Percentiles rank a stretch among this genome's conserved stretches.
Evolutionary conservation across 2,888 invertebrate species (phyloP).

Genomic region (Microplitis deprimator): DNA sequence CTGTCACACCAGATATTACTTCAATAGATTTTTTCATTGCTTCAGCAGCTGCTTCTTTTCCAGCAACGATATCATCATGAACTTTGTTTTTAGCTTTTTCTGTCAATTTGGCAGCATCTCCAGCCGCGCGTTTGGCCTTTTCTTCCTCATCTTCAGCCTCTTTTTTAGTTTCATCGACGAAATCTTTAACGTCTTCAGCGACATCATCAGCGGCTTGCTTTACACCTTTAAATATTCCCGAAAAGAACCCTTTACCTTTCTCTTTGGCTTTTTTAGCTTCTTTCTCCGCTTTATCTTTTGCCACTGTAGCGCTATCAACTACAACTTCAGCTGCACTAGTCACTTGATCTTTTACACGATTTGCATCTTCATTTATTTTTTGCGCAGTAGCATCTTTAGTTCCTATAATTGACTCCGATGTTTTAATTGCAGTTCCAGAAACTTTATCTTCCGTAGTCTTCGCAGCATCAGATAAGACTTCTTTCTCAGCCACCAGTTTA

Average conservation of each 20-base stretch:
- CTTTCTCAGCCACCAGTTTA: neutral
- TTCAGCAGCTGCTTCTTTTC: neutral
- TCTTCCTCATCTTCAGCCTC: slow-evolving; percentile 37
- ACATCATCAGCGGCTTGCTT: slow-evolving; percentile 48
- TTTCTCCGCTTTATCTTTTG: slow-evolving; percentile 32
- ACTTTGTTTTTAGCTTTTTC: slow-evolving; percentile 38
- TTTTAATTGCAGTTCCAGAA: slow-evolving; percentile 41
- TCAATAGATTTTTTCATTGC: slow-evolving; percentile 63
- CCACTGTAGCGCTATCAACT: slow-evolving; percentile 38
- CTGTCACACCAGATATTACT: slow-evolving; percentile 47
- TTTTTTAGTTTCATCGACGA: slow-evolving; percentile 45
- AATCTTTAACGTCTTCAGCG: slow-evolving; percentile 46
- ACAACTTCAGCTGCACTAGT: slow-evolving; percentile 50
- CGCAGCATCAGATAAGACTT: neutral
- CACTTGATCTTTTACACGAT: slow-evolving; percentile 56
- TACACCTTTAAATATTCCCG: slow-evolving; percentile 49
- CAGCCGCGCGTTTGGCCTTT: slow-evolving; percentile 46
- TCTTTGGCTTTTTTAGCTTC: slow-evolving; percentile 49
- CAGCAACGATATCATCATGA: slow-evolving; percentile 8
- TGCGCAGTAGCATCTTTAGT: slow-evolving; percentile 64
- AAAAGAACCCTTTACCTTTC: slow-evolving; percentile 47
- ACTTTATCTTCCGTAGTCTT: slow-evolving; percentile 30
- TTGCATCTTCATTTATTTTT: slow-evolving; percentile 73
- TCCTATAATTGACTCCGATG: slow-evolving; percentile 34
- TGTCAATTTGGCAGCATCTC: slow-evolving; percentile 47